Conservation (phyloP, 2,113 vertebrate species). For the Dasypus novemcinctus region DNA sequence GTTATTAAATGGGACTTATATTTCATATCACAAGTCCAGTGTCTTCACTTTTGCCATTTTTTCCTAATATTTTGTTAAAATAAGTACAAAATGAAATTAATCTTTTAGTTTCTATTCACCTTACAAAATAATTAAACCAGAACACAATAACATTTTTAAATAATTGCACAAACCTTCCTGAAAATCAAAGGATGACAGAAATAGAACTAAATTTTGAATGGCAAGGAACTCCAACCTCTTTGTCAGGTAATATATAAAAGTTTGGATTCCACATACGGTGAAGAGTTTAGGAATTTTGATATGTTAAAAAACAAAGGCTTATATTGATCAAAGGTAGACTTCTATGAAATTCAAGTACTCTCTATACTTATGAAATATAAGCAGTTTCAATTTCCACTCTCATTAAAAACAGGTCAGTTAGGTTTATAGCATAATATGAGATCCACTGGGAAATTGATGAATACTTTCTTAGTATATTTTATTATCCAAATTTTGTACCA, state of each 20-base stretch:
- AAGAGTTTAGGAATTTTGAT: not conserved
- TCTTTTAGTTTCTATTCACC: not conserved
- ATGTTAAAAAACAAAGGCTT: not conserved
- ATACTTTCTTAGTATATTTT: not conserved
- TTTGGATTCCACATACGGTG: not conserved
- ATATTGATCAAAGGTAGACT: not conserved
- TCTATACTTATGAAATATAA: not conserved
- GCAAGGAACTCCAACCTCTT: not conserved
- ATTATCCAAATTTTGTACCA: not conserved
- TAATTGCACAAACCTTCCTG: not conserved
- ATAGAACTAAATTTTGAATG: not conserved
- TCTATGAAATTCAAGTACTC: not conserved
- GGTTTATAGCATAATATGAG: not conserved
- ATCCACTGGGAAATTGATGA: not conserved
- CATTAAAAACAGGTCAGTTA: not conserved
- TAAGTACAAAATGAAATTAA: not conserved
- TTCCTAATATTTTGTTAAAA: not conserved
- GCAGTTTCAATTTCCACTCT: not conserved
- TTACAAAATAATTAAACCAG: not conserved
- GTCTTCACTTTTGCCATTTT: not conserved
- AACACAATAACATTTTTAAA: not conserved
- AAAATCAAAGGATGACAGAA: not conserved
- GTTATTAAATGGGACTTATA: not conserved
- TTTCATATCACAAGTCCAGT: not conserved
- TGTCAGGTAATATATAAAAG: not conserved